A percentile compares a stretch with the other conserved stretches of the same genome.
These are phyloP conservation scores for Phenganax stokvisi DNA, from an alignment of 92 coral and sea anemone species.

Conservation along the genomic window DNA sequence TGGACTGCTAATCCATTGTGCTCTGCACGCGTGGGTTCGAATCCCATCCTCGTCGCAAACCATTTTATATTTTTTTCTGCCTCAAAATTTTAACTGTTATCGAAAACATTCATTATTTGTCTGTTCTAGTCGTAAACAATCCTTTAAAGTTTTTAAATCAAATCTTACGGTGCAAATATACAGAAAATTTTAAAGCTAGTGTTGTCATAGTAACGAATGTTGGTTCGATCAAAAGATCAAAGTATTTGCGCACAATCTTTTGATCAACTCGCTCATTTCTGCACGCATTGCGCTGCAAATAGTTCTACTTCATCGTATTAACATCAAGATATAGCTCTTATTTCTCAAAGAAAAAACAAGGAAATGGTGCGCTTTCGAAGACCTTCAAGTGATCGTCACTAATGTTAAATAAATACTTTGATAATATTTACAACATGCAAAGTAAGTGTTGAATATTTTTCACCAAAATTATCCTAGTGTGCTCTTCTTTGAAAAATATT, in stretches of 20 bases:
- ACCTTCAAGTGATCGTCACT: background rate
- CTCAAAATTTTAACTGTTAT: background rate
- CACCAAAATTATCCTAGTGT: too few species aligned
- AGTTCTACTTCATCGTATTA: too few species aligned
- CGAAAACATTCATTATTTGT: too few species aligned
- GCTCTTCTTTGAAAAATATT: too few species aligned
- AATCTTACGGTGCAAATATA: background rate
- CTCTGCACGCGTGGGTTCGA: conserved; percentile 99
- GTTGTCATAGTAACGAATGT: conserved; percentile 32
- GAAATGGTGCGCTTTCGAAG: conserved; percentile 6
- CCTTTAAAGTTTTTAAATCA: background rate
- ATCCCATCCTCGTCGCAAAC: conserved; percentile 97
- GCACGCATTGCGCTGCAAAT: too few species aligned
- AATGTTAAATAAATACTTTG: too few species aligned
- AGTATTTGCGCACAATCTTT: conserved; percentile 2
- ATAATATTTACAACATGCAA: too few species aligned
- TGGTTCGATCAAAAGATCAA: conserved; percentile 44
- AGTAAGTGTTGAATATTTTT: too few species aligned
- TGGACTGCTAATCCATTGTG: conserved; percentile 99
- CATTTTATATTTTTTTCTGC: background rate
- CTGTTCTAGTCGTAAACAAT: background rate
- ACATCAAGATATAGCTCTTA: too few species aligned
- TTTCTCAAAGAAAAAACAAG: too few species aligned
- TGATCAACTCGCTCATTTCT: background rate
- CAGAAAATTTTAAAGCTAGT: background rate